phyloP scores from a whole-genome alignment of 1,140 invertebrate species.

The Calephelis nemesis region DNA sequence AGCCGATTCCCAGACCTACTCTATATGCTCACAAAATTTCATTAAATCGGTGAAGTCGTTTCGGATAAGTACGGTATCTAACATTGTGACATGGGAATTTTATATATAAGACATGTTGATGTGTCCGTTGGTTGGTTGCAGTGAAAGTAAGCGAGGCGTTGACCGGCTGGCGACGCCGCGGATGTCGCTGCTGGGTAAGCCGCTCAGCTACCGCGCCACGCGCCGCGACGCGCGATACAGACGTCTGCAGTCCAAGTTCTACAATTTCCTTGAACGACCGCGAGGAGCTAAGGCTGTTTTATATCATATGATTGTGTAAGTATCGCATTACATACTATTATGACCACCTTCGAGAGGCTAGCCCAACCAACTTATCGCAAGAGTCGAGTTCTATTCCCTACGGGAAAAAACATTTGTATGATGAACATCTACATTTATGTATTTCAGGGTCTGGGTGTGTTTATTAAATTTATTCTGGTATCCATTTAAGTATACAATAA shows the following conservation, averaged over 20 bases:
- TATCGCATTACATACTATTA: constrained; percentile 37
- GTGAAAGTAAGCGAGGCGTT: constrained; percentile 74
- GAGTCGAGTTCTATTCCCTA: no score
- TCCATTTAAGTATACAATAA: no score
- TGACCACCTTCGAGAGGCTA: no score
- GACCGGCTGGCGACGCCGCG: constrained; percentile 87
- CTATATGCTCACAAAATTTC: neutral
- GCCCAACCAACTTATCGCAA: no score
- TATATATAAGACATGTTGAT: constrained; percentile 6
- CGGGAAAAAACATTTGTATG: no score
- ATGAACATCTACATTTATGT: no score
- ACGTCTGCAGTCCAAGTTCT: constrained; percentile 92
- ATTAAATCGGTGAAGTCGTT: no score
- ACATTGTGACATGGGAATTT: no score
- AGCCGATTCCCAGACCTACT: neutral
- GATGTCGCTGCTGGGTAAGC: constrained; percentile 94
- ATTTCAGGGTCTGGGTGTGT: no score
- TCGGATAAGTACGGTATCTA: no score
- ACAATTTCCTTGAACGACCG: constrained; percentile 96
- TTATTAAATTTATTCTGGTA: no score
- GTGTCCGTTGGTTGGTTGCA: constrained; percentile 51
- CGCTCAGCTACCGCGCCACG: constrained; percentile 91
- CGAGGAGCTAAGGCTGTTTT: constrained; percentile 90
- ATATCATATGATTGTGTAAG: constrained; percentile 97
- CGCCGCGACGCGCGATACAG: constrained; percentile 93